Evolutionary conservation across 2,797 vertebrate genomes (phyloP).

Genomic region (Artibeus jamaicensis): DNA sequence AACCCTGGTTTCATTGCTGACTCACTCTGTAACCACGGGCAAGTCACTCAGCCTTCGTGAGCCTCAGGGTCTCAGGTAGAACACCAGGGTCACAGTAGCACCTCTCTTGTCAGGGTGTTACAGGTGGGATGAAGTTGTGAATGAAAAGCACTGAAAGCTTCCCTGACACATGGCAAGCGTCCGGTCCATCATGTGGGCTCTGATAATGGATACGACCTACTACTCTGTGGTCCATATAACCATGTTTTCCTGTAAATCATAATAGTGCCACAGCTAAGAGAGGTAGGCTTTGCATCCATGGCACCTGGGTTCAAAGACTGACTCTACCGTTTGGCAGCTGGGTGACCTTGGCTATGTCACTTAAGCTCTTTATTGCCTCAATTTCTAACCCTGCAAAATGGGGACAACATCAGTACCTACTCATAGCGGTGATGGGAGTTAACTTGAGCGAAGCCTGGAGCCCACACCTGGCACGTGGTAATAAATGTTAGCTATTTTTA

Average conservation of each 20-base stretch:
- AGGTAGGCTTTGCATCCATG: background rate
- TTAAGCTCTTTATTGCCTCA: background rate
- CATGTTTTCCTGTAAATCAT: background rate
- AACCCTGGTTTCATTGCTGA: background rate
- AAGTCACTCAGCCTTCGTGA: constrained; percentile 5
- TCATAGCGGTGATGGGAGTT: background rate
- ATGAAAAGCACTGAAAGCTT: background rate
- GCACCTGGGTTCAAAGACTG: background rate
- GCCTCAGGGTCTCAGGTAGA: background rate
- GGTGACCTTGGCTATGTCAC: background rate
- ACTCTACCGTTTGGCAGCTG: background rate
- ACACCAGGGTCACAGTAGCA: background rate
- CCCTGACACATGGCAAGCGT: too few species aligned
- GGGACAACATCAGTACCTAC: background rate
- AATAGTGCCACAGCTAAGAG: too few species aligned
- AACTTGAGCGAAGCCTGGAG: background rate
- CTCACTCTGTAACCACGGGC: background rate
- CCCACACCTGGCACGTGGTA: background rate
- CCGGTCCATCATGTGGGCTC: background rate
- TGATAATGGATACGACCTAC: rapidly evolving
- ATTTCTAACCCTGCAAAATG: background rate
- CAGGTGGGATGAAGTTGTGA: background rate
- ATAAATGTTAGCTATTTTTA: background rate
- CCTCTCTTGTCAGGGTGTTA: background rate
- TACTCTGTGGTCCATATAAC: too few species aligned